Evolutionary conservation across 2,797 vertebrate species (phyloP), one percentile per base, ranked within the genome.

Genomic region (Cygnus olor): DNA sequence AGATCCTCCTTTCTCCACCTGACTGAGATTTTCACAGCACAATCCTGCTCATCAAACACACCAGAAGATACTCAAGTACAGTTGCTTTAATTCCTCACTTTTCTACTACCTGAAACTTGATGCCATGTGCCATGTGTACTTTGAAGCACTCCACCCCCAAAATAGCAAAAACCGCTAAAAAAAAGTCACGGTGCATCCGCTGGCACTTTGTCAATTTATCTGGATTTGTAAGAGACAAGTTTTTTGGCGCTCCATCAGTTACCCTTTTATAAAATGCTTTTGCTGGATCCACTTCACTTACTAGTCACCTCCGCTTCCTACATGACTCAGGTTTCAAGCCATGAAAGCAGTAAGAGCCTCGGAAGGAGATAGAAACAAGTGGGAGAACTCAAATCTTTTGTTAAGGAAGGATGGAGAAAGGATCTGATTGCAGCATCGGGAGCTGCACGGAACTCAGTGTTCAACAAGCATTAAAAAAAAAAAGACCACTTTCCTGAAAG

Each of bases 271-370:
- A 77, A 80, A 89, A 78, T 20, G 93, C 81, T 80, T 88, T 61
- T 6, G 3, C 90, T 89, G 92, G 58, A 92, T 91, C 77, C 84
- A 81, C 90, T 89, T 95, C 95, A 89, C 87, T 57, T 88, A 76
- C 40, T 14, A 92, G 90, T 95, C 93, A 95, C 94, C 95, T 96
- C 96, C 87, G 79, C 93, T 96, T 97, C 95, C 96, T 91, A 74
- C 51, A 3, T 91, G 90, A 95, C 90, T 96, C 90, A 83, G 88
- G 95, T 94, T 96, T 95, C 96, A 95, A 93, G 92, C 90, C 93
- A 90, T 70, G 93, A 85, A 85, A 88, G 88, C 91, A 91, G 92
- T 90, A 94, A 68, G 91, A 93, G 90, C 71, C 21, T 83, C 60
- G 24, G 78, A 87, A 93, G 74, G 85, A 94, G 91, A 83, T 0